Conservation (phyloP, 2,888 invertebrate genomes). For the Mamestra brassicae region DNA sequence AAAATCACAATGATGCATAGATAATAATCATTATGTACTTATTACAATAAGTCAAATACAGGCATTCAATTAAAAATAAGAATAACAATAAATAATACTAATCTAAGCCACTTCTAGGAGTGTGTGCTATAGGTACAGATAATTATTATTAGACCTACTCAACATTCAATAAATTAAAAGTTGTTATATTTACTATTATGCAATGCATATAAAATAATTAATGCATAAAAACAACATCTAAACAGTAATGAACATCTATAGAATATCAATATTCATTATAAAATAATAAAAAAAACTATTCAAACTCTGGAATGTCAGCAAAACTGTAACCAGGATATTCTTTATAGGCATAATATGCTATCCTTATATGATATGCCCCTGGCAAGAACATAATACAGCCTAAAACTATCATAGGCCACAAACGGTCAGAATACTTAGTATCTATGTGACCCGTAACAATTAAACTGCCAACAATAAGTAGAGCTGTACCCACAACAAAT, state of each 20-base stretch:
- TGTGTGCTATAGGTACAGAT: constrained; percentile 14
- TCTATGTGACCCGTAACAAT: constrained; percentile 96
- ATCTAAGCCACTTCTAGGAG: constrained; percentile 14
- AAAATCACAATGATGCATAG: constrained; percentile 40
- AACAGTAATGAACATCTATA: constrained; percentile 46
- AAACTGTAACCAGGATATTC: constrained; percentile 96
- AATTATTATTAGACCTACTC: constrained; percentile 1
- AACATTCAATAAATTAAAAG: constrained; percentile 25
- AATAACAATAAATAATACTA: neutral
- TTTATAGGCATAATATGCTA: constrained; percentile 96
- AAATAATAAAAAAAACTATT: constrained; percentile 76
- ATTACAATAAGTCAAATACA: constrained; percentile 17
- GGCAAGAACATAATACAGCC: constrained; percentile 97
- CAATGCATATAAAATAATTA: constrained; percentile 31
- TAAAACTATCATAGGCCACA: constrained; percentile 97
- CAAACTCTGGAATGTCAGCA: constrained; percentile 97
- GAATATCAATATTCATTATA: constrained; percentile 42
- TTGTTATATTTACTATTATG: constrained; percentile 29
- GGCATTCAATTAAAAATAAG: neutral
- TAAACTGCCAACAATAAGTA: constrained; percentile 94
- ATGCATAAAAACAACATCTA: constrained; percentile 26
- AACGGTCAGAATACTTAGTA: constrained; percentile 95
- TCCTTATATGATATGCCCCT: constrained; percentile 97
- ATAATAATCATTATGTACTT: constrained; percentile 13
- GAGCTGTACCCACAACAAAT: constrained; percentile 94